Evolutionary conservation across 1,140 invertebrate species (phyloP).

Genomic region (Magallana gigas): DNA sequence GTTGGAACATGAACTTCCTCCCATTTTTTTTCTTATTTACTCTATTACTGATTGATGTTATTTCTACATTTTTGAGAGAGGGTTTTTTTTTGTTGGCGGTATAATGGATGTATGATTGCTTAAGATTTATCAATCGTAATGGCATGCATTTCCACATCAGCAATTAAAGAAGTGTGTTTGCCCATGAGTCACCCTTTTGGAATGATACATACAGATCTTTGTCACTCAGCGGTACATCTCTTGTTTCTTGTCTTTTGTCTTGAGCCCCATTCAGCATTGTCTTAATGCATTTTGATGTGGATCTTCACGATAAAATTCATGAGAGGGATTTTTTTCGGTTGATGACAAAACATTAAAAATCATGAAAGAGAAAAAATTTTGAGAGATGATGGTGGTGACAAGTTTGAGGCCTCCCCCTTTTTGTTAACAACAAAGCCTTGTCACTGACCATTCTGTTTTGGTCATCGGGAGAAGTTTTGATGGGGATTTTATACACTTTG

Average conservation of each 20-base stretch:
- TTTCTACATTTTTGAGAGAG: conserved; percentile 11
- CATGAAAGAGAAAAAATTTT: not conserved
- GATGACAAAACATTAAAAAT: not conserved
- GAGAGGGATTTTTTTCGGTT: not conserved
- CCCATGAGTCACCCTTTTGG: not conserved
- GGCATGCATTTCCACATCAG: conserved; percentile 32
- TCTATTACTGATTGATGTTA: conserved; percentile 5
- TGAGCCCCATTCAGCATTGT: not conserved
- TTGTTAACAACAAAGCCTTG: not conserved
- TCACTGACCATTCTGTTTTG: conserved; percentile 7
- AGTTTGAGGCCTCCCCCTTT: not conserved
- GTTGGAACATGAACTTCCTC: not conserved
- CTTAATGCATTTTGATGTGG: conserved; percentile 27
- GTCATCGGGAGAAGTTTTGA: not conserved
- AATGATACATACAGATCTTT: conserved; percentile 19
- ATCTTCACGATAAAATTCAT: conserved; percentile 14
- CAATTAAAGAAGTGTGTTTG: not conserved
- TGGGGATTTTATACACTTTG: conserved; percentile 19
- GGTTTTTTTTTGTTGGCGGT: not conserved
- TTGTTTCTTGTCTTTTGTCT: not conserved
- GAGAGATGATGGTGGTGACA: not conserved
- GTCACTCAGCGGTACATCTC: conserved; percentile 1
- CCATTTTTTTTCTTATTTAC: not conserved
- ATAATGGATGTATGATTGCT: conserved; percentile 36
- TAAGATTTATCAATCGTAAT: conserved; percentile 36